Base-by-base conservation (phyloP, 2,888 invertebrate species). In the Drosophila lutescens region DNA sequence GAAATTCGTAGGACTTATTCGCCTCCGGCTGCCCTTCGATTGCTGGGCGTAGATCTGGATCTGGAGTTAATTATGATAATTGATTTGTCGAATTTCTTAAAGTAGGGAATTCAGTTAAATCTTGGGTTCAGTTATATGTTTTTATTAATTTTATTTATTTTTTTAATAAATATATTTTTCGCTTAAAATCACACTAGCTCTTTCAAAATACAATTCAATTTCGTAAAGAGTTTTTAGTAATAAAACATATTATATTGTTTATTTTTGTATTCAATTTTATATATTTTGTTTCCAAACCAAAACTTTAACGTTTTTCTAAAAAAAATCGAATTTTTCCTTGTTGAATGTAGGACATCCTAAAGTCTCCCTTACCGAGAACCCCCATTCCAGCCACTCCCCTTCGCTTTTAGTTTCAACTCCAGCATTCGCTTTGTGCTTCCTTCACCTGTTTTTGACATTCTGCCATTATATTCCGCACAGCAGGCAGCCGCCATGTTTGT, bases 361-460 rank as follows among this genome's bases (percentile, higher is more conserved):
- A 10, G 46, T 46, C 62, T 4, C 2, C 1, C 12, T 47, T 47
- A n/a, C 76, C 56, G 15, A 57, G 9, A 10, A 2, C n/a, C 5
- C 7, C 32, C 17, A n/a, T 40, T 15, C 32, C 38, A 17, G 46
- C n/a, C 46, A 38, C 58, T 56, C 38, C 15, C 12, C 26, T 41
- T 51, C 9, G 4, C 4, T 13, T 15, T 63, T 13, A 12, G 15
- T 36, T 36, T 26, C 12, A 13, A 30, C 4, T 15, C 15, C 50
- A 38, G 67, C 10, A 23, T 13, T 53, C 30, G 17, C 44, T 54
- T 49, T 69, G 58, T 20, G 23, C 63, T 58, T 54, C 46, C 68
- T 68, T 82, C 89, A 90, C 89, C 89, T 90, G 89, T 82, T 88
- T 81, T 61, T 88, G 90, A 89, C 89, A 84, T 63, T 78, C 81